phyloP scores from a whole-genome alignment of 1,140 invertebrate species.

The Diploscapter pachys region DNA sequence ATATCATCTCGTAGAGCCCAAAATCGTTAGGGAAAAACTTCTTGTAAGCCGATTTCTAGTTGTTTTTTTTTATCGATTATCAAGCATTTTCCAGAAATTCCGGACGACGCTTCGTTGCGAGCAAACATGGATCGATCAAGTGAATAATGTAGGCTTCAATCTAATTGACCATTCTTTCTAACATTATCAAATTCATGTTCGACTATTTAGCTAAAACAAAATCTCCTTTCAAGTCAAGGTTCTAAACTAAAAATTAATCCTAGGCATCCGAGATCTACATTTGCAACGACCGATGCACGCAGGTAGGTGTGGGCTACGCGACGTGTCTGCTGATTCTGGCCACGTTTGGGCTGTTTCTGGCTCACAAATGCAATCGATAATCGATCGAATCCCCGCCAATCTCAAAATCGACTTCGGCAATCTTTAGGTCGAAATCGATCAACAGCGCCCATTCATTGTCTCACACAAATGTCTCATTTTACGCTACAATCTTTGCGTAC shows the following conservation, averaged over 20 bases:
- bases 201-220: too few relatives aligned
- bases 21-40: too few relatives aligned
- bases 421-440: not conserved
- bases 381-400: not conserved
- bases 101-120: too few relatives aligned
- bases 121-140: constrained; percentile 9
- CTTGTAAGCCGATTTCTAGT: too few relatives aligned
- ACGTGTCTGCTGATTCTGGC: constrained; percentile 1
- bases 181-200: too few relatives aligned
- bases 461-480: constrained; percentile 60
- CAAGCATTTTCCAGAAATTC: too few relatives aligned
- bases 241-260: too few relatives aligned
- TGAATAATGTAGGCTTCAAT: constrained; percentile 10
- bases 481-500: constrained; percentile 69
- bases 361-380: not conserved
- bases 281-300: constrained; percentile 25
- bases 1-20: too few relatives aligned
- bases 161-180: too few relatives aligned
- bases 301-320: constrained; percentile 18
- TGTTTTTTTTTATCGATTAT: too few relatives aligned
- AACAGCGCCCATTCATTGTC: constrained; percentile 19
- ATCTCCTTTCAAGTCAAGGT: too few relatives aligned
- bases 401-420: not conserved
- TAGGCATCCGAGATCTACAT: constrained; percentile 12
- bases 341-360: not conserved